Evolutionary conservation across 2,113 vertebrate genomes (phyloP).

Genomic region (Brevimyrus niger): DNA sequence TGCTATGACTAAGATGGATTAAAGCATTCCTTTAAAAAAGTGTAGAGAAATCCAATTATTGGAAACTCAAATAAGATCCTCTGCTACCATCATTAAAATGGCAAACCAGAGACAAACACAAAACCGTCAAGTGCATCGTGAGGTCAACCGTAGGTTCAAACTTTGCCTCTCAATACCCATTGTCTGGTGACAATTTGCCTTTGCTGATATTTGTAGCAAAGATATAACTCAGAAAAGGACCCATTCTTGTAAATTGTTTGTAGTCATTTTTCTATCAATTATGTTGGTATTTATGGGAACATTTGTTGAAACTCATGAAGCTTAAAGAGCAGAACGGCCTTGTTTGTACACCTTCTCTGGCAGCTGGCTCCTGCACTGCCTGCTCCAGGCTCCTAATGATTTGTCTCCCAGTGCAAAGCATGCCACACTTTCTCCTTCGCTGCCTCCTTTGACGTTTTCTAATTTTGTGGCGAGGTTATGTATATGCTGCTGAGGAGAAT

Average conservation of each 20-base stretch:
- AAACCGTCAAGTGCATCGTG: not conserved
- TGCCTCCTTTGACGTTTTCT: not conserved
- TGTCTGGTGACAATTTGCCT: not conserved
- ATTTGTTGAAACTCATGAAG: not conserved
- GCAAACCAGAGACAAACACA: not conserved
- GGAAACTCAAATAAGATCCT: not conserved
- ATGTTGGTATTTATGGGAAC: not conserved
- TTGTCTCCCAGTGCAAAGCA: not conserved
- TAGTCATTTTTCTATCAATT: conserved; percentile 2
- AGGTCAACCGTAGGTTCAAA: not conserved
- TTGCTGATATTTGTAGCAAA: not conserved
- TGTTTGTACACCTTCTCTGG: not conserved
- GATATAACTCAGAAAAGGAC: not conserved
- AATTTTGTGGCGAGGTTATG: not conserved
- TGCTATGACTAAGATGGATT: not conserved
- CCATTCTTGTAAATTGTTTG: conserved; percentile 20
- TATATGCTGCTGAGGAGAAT: not conserved
- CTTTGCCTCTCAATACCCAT: not conserved
- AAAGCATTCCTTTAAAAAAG: not conserved
- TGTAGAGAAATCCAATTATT: not conserved
- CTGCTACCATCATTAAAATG: not conserved
- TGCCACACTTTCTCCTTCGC: not conserved
- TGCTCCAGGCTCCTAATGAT: not conserved
- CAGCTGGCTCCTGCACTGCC: not conserved
- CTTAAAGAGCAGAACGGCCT: not conserved